Evolutionary conservation across 2,797 vertebrate species (phyloP).

Genomic region (Clamator glandarius): DNA sequence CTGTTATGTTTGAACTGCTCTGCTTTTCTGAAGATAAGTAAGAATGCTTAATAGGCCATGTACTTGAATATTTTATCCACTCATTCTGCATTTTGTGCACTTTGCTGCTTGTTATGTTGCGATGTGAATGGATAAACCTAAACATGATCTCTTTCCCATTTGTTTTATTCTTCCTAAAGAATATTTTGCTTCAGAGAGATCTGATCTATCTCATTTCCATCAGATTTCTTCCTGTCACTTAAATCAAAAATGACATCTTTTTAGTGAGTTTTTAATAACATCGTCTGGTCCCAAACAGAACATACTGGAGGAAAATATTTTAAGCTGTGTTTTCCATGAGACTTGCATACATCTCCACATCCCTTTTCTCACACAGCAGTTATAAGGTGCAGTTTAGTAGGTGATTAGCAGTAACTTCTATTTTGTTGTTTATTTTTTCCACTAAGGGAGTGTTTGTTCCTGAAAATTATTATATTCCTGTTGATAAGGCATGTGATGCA

Average conservation of each 20-base stretch:
- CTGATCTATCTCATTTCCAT: neutral
- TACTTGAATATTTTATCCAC: neutral
- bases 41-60: neutral
- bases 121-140: neutral
- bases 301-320: neutral
- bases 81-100: neutral
- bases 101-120: neutral
- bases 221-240: neutral
- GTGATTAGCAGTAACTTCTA: neutral
- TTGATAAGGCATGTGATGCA: neutral
- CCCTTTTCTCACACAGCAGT: neutral
- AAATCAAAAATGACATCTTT: neutral
- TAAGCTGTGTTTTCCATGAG: neutral
- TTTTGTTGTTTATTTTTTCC: conserved; percentile 2
- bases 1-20: neutral
- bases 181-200: neutral
- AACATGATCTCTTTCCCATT: neutral
- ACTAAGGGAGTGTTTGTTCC: neutral
- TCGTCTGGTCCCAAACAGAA: neutral
- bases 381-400: neutral
- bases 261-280: conserved; percentile 2
- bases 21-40: neutral
- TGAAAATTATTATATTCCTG: neutral
- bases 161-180: neutral
- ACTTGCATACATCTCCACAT: neutral